Conservation (phyloP, 2,888 invertebrate genomes). For the Andrena dorsata region DNA sequence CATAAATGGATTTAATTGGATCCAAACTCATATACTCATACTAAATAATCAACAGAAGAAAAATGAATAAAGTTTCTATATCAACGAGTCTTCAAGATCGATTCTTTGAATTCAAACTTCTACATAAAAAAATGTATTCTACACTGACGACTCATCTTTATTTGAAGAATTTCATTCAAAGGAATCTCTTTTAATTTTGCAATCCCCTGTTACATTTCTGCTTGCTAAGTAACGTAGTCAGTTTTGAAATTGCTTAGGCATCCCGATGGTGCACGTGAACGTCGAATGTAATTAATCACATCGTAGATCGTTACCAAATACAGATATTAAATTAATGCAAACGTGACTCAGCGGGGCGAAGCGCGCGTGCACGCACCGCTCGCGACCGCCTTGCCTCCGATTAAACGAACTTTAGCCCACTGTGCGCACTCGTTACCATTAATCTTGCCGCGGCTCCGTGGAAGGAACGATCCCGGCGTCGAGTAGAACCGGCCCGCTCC, state of each 20-base stretch:
- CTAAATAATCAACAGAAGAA: too few species aligned
- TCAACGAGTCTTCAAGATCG: too few species aligned
- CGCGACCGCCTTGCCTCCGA: constrained; percentile 32
- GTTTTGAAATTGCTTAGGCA: background rate
- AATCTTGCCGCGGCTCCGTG: constrained; percentile 46
- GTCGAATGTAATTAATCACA: constrained; percentile 1
- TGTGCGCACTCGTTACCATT: constrained; percentile 36
- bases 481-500: constrained; percentile 22
- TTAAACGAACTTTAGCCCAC: constrained; percentile 38
- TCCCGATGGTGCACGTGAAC: background rate
- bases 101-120: too few species aligned
- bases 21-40: too few species aligned
- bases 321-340: constrained; percentile 32
- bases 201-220: too few species aligned
- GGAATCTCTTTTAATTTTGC: too few species aligned
- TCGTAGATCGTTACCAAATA: constrained; percentile 19
- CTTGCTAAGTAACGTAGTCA: background rate
- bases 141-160: too few species aligned
- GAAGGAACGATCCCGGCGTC: constrained; percentile 5
- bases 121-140: too few species aligned
- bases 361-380: constrained; percentile 12
- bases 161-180: too few species aligned
- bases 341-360: constrained; percentile 23
- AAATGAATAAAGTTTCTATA: too few species aligned
- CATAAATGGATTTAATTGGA: too few species aligned